phyloP scores from a whole-genome alignment of 2,888 invertebrate genomes.

The Tribolium freemani region DNA sequence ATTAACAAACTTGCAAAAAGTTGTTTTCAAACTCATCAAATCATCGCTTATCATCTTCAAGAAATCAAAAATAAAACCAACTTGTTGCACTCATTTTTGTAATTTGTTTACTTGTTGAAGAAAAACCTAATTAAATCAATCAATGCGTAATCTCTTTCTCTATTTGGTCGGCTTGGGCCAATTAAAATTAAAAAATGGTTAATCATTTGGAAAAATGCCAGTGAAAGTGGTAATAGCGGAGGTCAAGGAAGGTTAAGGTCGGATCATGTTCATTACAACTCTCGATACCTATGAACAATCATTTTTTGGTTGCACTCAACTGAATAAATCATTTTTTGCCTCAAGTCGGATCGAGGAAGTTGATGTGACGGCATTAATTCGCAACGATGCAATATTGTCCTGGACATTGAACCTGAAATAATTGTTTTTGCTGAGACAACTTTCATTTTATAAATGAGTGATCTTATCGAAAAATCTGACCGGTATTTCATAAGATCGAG shows the following conservation, averaged over 20 bases:
- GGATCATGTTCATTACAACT: not conserved
- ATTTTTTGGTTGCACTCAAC: no score
- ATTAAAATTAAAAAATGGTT: not conserved
- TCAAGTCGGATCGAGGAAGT: not conserved
- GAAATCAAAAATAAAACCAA: no score
- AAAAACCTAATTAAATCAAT: not conserved
- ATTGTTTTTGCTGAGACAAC: not conserved
- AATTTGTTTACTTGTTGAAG: not conserved
- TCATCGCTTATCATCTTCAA: not conserved
- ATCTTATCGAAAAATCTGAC: not conserved
- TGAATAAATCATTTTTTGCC: not conserved
- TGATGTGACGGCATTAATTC: not conserved
- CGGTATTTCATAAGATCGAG: not conserved
- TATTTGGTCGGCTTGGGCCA: not conserved
- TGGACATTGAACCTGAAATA: not conserved
- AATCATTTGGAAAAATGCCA: not conserved
- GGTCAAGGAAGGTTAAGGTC: slow-evolving; percentile 3
- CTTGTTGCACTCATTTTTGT: not conserved
- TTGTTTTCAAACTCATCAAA: no score
- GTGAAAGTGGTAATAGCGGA: not conserved
- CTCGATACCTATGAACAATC: not conserved
- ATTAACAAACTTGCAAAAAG: no score
- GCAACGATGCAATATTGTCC: not conserved
- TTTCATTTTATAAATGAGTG: not conserved
- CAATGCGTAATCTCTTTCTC: not conserved